These are phyloP conservation scores for Thelaira solivaga DNA, from an alignment of 2,888 invertebrate genomes.

Conservation along the genomic window DNA sequence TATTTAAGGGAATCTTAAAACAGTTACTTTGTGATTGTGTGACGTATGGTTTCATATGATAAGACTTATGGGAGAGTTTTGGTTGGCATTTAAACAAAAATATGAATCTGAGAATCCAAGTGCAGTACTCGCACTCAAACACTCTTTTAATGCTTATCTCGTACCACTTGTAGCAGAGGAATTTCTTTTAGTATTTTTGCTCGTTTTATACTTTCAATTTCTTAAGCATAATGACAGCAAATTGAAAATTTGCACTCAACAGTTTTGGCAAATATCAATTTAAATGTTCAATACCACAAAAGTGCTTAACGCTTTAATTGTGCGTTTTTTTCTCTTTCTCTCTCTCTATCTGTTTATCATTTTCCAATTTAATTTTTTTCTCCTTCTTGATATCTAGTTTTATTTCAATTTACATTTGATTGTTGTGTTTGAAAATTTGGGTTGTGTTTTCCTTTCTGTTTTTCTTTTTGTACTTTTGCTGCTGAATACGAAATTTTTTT, in stretches of 20 bases:
- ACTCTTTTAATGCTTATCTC: neutral
- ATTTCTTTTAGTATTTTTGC: neutral
- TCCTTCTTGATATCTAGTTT: neutral
- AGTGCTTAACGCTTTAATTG: constrained; percentile 60
- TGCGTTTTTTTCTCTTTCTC: constrained; percentile 49
- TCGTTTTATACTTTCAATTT: neutral
- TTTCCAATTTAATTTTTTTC: neutral
- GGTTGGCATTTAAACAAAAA: no score
- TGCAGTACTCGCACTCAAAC: neutral
- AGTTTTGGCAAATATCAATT: constrained; percentile 64
- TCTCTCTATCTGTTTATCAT: neutral
- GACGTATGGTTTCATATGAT: no score
- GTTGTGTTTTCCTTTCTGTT: neutral
- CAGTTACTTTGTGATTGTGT: no score
- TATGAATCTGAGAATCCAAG: no score
- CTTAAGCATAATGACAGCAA: constrained; percentile 57
- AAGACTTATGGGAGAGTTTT: no score
- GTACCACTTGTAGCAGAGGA: neutral
- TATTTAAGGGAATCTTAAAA: no score
- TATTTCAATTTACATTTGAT: constrained; percentile 13
- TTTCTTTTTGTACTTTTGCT: neutral
- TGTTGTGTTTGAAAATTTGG: neutral
- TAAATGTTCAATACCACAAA: constrained; percentile 64
- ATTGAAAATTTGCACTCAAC: constrained; percentile 64
- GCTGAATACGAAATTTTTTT: constrained; percentile 20